These are phyloP conservation scores for Myathropa florea DNA, from an alignment of 2,888 invertebrate genomes.

Conservation along the genomic window DNA sequence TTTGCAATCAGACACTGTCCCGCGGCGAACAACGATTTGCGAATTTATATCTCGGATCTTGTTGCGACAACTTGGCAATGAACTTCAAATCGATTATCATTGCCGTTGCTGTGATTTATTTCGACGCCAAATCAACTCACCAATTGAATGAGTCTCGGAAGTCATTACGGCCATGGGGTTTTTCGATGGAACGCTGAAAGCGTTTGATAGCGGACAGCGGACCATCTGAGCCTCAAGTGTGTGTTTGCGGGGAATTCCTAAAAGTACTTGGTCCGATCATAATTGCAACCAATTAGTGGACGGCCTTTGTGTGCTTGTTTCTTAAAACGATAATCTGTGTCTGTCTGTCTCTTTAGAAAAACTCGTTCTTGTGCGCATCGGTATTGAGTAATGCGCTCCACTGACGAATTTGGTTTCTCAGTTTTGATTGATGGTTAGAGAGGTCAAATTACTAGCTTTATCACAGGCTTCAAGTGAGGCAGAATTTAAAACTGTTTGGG, in stretches of 20 bases:
- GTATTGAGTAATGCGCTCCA: not conserved
- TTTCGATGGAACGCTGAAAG: not conserved
- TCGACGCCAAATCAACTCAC: not conserved
- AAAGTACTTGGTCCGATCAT: not conserved
- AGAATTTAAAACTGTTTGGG: no score
- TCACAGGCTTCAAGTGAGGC: no score
- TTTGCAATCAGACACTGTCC: slow-evolving; percentile 9
- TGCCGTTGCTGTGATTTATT: not conserved
- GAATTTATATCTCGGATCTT: slow-evolving; percentile 32
- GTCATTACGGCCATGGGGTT: slow-evolving; percentile 19
- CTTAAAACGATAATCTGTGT: no score
- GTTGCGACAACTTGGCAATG: slow-evolving; percentile 7
- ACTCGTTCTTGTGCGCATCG: not conserved
- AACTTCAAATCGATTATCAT: slow-evolving; percentile 15
- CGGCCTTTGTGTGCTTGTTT: not conserved
- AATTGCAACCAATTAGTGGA: not conserved
- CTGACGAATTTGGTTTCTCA: not conserved
- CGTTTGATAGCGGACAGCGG: not conserved
- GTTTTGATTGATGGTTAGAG: not conserved
- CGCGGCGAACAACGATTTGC: not conserved
- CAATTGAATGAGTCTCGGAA: slow-evolving; percentile 10
- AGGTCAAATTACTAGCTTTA: no score
- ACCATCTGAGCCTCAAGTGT: not conserved
- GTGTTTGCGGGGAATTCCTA: not conserved
- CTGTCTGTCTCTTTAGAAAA: not conserved